Conservation (phyloP, 2,797 vertebrate species). For the Ptychobarbus kaznakovi region DNA sequence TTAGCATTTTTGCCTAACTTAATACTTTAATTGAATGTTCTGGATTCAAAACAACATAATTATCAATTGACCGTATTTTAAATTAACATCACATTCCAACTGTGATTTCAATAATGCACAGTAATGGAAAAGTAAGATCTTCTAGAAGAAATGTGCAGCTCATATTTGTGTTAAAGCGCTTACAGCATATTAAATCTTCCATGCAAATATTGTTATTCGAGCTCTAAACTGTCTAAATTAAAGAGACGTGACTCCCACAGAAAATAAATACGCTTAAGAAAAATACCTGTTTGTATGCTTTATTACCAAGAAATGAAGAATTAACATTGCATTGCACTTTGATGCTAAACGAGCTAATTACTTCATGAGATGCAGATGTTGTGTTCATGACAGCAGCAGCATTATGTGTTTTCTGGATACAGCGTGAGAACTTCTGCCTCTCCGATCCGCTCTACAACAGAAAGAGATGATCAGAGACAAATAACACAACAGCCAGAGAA, state of each 20-base stretch:
- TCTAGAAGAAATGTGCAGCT: not conserved
- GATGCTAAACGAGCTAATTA: not conserved
- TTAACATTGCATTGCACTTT: not conserved
- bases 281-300: not conserved
- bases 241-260: not conserved
- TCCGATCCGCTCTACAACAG: conserved; percentile 71
- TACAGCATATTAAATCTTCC: not conserved
- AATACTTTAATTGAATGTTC: not conserved
- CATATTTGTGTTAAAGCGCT: not conserved
- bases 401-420: conserved; percentile 43
- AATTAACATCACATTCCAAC: not conserved
- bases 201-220: not conserved
- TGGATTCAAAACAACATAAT: not conserved
- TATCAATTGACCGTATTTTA: not conserved
- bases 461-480: conserved; percentile 17
- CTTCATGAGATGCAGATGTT: not conserved
- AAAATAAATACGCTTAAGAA: not conserved
- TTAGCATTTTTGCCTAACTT: not conserved
- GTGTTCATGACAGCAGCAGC: not conserved
- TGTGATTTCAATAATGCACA: not conserved
- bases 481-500: not conserved
- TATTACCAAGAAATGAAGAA: not conserved
- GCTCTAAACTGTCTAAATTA: not conserved
- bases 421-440: conserved; percentile 78
- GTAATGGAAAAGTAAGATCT: not conserved